phyloP scores from a whole-genome alignment of 2,797 vertebrate genomes.

The Trichosurus vulpecula region DNA sequence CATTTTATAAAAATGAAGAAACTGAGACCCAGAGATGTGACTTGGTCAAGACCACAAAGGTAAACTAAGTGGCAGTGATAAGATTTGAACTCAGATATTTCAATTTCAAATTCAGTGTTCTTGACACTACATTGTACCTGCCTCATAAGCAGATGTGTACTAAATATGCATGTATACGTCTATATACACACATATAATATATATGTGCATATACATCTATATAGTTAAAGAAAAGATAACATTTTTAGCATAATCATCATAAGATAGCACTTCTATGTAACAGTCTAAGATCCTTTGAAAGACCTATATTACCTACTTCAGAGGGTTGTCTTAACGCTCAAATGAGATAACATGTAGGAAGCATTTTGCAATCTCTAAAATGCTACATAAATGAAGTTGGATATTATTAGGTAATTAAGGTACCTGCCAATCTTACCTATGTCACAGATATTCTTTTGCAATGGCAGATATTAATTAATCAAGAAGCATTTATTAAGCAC shows the following conservation, averaged over 20 bases:
- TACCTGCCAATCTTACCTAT: too few relatives aligned
- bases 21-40: not conserved
- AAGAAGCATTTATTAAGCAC: conserved; percentile 32
- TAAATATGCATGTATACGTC: too few relatives aligned
- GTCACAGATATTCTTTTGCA: too few relatives aligned
- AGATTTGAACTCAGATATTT: not conserved
- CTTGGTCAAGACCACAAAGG: not conserved
- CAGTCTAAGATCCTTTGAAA: not conserved
- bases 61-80: not conserved
- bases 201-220: not conserved
- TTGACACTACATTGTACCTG: too few relatives aligned
- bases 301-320: too few relatives aligned
- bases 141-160: too few relatives aligned
- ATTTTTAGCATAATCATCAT: not conserved
- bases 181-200: too few relatives aligned
- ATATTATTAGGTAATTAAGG: too few relatives aligned
- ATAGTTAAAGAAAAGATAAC: not conserved
- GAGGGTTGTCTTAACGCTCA: too few relatives aligned
- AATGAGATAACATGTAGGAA: too few relatives aligned
- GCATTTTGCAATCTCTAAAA: too few relatives aligned
- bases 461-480: conserved; percentile 1
- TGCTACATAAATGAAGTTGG: too few relatives aligned
- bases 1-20: not conserved
- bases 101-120: not conserved
- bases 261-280: not conserved